Evolutionary conservation across 2,888 invertebrate species (phyloP), one percentile per base, ranked within the genome.

Genomic region (Phyto melanocephala): DNA sequence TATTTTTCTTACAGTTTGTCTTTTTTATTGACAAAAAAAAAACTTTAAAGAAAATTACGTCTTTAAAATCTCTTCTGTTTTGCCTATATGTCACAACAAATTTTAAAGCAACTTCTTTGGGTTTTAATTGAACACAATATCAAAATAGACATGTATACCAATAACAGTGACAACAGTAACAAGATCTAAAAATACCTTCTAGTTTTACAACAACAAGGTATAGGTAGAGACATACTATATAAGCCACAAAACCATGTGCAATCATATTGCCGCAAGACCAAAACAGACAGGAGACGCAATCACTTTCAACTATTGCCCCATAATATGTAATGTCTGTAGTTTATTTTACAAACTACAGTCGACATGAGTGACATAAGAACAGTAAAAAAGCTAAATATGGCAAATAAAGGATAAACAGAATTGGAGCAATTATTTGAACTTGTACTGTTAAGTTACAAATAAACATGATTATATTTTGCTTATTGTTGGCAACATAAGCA

Each of bases 261-360:
- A 71, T 65, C 58, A 79, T 65, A 72, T 52, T 63, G 58, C 78
- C 71, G 42, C 78, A 78, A 71, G 37, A 58, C 70, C 63, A 63
- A 78, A 70, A 47, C 37, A 70, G 63, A 79, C 50, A 72, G 58
- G 2, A 60, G 71, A 65, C 33, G 20, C 65, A 72, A 72, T 58
- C 63, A 65, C 58, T 71, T 77, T 71, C 72, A 72, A 62, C 52
- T 62, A 72, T 50, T 15, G 37, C 52, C 54, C 37, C 62, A 71
- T 50, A 71, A 58, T 24, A 50, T 72, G 47, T 40, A 37, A 60
- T 22, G 24, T 40, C n/a, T 40, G 20, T 60, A n/a, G 45, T 47
- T 22, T 71, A 47, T 45, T 24, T n/a, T 24, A 17, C 52, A 28
- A 28, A 28, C 4, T 28, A 28, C 28, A 28, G 28, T 28, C 6